Evolutionary conservation across 2,888 invertebrate genomes (phyloP).

Genomic region (Hetaerina titia): DNA sequence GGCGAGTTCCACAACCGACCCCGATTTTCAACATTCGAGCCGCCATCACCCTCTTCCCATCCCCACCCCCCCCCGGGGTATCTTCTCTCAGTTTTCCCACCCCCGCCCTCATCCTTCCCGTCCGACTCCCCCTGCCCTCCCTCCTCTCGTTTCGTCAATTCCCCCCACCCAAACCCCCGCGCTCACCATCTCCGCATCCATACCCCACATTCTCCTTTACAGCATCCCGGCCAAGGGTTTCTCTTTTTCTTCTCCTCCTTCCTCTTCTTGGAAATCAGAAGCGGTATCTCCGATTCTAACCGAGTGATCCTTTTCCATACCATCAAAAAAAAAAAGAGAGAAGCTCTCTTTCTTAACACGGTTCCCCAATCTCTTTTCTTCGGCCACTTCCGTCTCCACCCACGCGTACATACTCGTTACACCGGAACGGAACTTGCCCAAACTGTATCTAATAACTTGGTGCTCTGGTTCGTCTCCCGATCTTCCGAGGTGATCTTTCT

Average conservation of each 20-base stretch:
- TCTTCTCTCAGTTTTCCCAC: background rate
- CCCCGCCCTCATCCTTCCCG: background rate
- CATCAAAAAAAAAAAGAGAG: background rate
- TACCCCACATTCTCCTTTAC: background rate
- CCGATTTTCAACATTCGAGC: background rate
- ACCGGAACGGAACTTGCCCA: background rate
- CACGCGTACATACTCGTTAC: background rate
- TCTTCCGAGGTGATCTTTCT: background rate
- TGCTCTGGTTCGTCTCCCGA: background rate
- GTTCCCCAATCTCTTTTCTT: background rate
- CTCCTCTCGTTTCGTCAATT: background rate
- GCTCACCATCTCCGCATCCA: no score
- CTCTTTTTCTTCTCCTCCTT: background rate
- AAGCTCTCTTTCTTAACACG: background rate
- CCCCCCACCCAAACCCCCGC: background rate
- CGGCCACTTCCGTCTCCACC: background rate
- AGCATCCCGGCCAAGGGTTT: background rate
- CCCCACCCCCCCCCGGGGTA: background rate
- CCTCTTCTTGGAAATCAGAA: background rate
- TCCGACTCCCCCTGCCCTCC: background rate
- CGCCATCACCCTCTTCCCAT: background rate
- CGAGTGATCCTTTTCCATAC: background rate
- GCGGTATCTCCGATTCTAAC: slow-evolving; percentile 21
- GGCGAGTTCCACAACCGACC: background rate
- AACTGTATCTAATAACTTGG: background rate